These are phyloP conservation scores for Dendroctonus valens DNA, from an alignment of 1,140 invertebrate species.

Conservation along the genomic window DNA sequence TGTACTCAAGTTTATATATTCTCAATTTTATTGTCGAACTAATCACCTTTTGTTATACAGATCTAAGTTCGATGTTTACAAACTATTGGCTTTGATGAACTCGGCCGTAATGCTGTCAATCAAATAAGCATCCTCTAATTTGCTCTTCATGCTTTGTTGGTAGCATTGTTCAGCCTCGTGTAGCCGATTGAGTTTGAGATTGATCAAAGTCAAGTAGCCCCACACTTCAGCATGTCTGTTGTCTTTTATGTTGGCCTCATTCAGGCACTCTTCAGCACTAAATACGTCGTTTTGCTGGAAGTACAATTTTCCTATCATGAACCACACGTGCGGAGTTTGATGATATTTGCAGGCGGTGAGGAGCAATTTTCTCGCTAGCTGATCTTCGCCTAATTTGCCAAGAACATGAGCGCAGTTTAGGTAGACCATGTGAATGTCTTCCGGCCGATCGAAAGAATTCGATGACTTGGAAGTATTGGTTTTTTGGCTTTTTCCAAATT, in stretches of 20 bases:
- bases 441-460: constrained; percentile 41
- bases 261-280: constrained; percentile 46
- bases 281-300: constrained; percentile 42
- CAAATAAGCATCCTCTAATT: constrained; percentile 13
- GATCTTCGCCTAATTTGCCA: constrained; percentile 32
- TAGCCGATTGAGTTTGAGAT: constrained; percentile 40
- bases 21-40: too few relatives aligned
- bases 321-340: constrained; percentile 46
- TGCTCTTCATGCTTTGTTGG: constrained; percentile 40
- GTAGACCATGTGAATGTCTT: constrained; percentile 43
- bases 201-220: constrained; percentile 46
- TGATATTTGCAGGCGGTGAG: constrained; percentile 43
- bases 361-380: constrained; percentile 41
- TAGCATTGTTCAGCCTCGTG: constrained; percentile 45
- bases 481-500: constrained; percentile 38
- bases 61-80: not conserved
- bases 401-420: constrained; percentile 36
- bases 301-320: constrained; percentile 41
- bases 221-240: constrained; percentile 43
- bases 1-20: too few relatives aligned
- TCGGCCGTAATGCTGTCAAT: not conserved
- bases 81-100: constrained; percentile 11
- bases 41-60: too few relatives aligned
- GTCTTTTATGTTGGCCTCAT: constrained; percentile 43
- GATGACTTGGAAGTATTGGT: constrained; percentile 40